Evolutionary conservation across 1,140 invertebrate species (phyloP), one percentile per base, ranked within the genome.

Genomic region (Drosophila ironensis): DNA sequence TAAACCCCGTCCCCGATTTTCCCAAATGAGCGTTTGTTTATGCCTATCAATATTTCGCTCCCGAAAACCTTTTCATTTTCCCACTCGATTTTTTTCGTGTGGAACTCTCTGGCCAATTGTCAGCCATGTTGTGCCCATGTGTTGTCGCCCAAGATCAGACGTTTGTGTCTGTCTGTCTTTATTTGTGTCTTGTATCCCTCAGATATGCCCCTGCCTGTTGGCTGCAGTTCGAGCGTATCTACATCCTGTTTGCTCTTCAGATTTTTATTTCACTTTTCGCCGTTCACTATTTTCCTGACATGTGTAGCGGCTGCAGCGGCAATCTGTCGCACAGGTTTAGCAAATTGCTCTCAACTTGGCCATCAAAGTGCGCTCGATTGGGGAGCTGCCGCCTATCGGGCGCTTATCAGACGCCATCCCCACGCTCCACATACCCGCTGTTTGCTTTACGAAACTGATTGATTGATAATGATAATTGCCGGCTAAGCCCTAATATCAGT

Each of bases 231-330:
- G 63, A 71, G 67, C 78, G 50, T 67, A 48, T 72, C 80, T 76
- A 86, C 80, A 84, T 84, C 80, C 80, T 84, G 80, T 86, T 86
- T 84, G 80, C 47, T 67, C 66, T 70, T 70, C 46, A 24, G 50
- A 50, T 52, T 80, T 78, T 63, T 54, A 63, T 63, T 63, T 63
- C 40, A n/a, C 48, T 63, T 66, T 47, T 69, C 14, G 11, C 11
- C 5, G 11, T 56, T 60, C 42, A 37, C 48, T 61, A 53, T 71
- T 77, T 71, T 67, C 47, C 48, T 40, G 28, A 57, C 80, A 78
- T 84, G 48, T 50, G 56, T 60, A 40, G 35, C 60, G 17, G 47
- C 12, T 24, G 30, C 20, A n/a, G 27, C 25, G 28, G 45, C 70
- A 71, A 61, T 67, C 64, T 61, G 60, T 56, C 30, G 35, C 51